Percentiles rank a stretch among this genome's conserved stretches.
Conservation (phyloP, 2,113 vertebrate species). For the Zosterops lateralis region DNA sequence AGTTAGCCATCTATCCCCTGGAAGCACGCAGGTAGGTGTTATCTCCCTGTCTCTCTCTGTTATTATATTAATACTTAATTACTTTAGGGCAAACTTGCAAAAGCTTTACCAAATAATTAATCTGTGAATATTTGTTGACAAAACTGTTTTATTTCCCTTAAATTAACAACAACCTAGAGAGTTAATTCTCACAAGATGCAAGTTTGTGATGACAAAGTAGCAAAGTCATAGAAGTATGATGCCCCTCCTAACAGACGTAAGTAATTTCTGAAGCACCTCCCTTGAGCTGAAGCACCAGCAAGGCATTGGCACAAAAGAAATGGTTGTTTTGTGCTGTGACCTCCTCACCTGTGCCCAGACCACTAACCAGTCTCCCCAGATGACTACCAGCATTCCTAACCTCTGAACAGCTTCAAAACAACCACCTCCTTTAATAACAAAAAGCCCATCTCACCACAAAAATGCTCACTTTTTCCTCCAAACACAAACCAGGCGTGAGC, state of each 20-base stretch:
- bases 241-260: neutral
- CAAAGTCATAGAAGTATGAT: neutral
- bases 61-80: neutral
- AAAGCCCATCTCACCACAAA: constrained; percentile 22
- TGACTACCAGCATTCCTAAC: constrained; percentile 23
- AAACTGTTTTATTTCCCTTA: neutral
- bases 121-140: neutral
- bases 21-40: neutral
- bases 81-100: neutral
- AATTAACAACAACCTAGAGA: neutral
- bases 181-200: neutral
- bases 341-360: neutral
- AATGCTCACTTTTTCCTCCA: neutral
- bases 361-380: constrained; percentile 10
- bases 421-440: neutral
- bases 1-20: neutral
- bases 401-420: constrained; percentile 14
- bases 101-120: neutral
- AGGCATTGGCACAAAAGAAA: neutral
- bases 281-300: neutral
- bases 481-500: neutral
- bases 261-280: neutral
- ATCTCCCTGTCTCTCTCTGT: neutral
- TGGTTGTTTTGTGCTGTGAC: neutral
- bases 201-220: neutral